Conservation (phyloP, 2,888 invertebrate genomes). For the Laothoe populi region DNA sequence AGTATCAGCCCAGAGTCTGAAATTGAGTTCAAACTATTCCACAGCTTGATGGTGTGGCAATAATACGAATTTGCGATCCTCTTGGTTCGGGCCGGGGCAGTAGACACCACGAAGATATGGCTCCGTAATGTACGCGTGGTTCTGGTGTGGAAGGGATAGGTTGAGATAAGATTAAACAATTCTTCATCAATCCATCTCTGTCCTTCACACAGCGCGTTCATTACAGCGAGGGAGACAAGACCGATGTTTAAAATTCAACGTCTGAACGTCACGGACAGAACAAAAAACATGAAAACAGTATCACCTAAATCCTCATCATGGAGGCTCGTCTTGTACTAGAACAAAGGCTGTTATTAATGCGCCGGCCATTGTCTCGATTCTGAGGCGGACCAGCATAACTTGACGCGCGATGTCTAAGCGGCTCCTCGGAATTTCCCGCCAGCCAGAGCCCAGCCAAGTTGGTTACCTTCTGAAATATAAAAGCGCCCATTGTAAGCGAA, state of each 20-base stretch:
- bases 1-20: no score
- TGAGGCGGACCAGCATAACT: constrained; percentile 56
- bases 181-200: not conserved
- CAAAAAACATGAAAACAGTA: constrained; percentile 31
- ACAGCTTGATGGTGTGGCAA: no score
- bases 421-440: constrained; percentile 4
- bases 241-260: constrained; percentile 18
- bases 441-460: not conserved
- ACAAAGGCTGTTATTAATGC: constrained; percentile 83
- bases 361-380: constrained; percentile 74
- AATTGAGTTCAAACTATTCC: no score
- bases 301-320: constrained; percentile 43
- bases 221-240: not conserved
- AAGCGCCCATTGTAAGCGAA: constrained; percentile 69
- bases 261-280: constrained; percentile 22
- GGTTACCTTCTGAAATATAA: constrained; percentile 62
- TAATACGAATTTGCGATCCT: no score
- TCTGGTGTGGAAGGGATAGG: no score
- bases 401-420: constrained; percentile 48
- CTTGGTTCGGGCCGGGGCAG: no score
- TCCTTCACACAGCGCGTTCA: not conserved
- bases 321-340: constrained; percentile 57
- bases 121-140: no score
- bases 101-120: no score
- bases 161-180: no score